Base-by-base conservation (phyloP, 2,113 vertebrate genomes). In the Apteryx mantelli region DNA sequence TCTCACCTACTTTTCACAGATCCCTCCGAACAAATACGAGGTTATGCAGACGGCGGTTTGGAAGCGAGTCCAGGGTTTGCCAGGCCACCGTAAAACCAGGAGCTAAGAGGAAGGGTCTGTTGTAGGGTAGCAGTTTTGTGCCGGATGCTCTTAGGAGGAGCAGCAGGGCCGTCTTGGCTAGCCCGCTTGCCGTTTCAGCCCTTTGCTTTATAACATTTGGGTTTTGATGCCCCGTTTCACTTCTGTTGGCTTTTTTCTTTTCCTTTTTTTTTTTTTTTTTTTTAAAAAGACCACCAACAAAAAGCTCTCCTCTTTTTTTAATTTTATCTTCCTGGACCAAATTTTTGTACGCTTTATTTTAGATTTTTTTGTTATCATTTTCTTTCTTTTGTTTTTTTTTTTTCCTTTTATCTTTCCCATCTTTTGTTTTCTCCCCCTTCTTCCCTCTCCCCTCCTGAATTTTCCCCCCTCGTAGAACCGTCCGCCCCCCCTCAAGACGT, bases 401-500 rank as follows among this genome's bases (percentile, higher is more conserved):
- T 97, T 98, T 98, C 96, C 65, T 97, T 97, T 98, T 99, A 98
- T 99, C 99, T 99, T 99, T 99, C 98, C 99, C 99, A 99, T 99
- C 98, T 99, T 99, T 99, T 99, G 98, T 98, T 98, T 98, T 98
- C 98, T 98, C 96, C 95, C 97, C 97, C 97, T 95, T 65, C 86
- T 95, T 97, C 82, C 86, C 96, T 92, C 94, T 44, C 97, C 77
- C 82, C 93, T 60, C 73, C 97, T 91, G 97, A 78, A 95, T 96
- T 85, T 81, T 84, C 91, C 98, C 98, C 97, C 97, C 98, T 98
- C 98, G 77, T 99, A 99, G 99, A 99, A 98, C 99, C 99, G 98
- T 99, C 99, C 88, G 99, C 99, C 98, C 99, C 99, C 98, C 99
- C 99, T 98, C 99, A 99, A 99, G 99, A 99, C 89, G 98, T 99